Evolutionary conservation across 2,113 vertebrate genomes (phyloP).

Genomic region (Zosterops pallidus): DNA sequence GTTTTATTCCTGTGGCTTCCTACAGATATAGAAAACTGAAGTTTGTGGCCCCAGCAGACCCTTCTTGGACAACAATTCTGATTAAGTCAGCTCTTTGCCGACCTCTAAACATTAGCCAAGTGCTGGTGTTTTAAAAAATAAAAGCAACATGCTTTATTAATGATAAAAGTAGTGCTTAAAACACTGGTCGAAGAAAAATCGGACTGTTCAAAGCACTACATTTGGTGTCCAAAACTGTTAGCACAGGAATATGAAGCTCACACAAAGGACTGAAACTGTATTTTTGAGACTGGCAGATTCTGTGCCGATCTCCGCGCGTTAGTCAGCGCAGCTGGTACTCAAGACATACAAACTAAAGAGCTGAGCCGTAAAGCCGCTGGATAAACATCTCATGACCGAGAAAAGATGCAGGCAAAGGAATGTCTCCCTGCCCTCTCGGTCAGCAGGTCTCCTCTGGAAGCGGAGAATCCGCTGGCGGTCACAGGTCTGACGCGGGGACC

Average conservation of each 20-base stretch:
- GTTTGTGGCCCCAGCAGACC: not conserved
- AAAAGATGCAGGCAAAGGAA: not conserved
- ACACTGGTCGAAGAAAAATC: not conserved
- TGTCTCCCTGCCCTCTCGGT: not conserved
- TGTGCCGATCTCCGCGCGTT: rapidly evolving
- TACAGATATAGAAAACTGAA: not conserved
- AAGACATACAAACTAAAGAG: not conserved
- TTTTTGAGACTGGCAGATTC: not conserved
- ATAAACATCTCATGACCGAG: not conserved
- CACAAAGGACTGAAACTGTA: not conserved
- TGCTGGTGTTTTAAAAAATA: not conserved
- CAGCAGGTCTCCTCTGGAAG: rapidly evolving
- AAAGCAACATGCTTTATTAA: not conserved
- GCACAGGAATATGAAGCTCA: rapidly evolving
- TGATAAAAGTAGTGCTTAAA: not conserved
- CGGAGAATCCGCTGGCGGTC: rapidly evolving
- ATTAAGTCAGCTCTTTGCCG: not conserved
- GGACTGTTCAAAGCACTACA: not conserved
- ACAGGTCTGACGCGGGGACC: not conserved
- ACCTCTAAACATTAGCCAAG: not conserved
- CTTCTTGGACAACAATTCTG: not conserved
- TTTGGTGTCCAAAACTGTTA: not conserved
- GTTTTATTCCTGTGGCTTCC: not conserved
- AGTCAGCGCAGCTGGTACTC: not conserved
- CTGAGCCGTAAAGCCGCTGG: rapidly evolving